A percentile compares a stretch with the other conserved stretches of the same genome.
These are phyloP conservation scores for Archegozetes longisetosus DNA, from an alignment of 1,140 invertebrate species.

Conservation along the genomic window DNA sequence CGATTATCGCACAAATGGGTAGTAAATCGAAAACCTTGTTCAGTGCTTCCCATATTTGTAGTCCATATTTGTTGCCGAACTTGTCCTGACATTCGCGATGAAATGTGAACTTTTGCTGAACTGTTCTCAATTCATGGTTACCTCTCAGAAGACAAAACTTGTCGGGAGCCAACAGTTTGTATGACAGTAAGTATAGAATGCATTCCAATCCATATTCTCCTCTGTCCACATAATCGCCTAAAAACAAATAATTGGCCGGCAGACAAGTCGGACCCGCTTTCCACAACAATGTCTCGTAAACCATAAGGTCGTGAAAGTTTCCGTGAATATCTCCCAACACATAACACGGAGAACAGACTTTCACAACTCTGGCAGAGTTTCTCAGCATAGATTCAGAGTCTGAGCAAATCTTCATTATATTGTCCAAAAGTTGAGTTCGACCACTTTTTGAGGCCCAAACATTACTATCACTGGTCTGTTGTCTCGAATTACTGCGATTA, in stretches of 20 bases:
- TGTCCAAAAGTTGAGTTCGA: not conserved
- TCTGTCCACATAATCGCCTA: slow-evolving; percentile 50
- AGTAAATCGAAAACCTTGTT: slow-evolving; percentile 53
- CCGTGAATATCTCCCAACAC: slow-evolving; percentile 42
- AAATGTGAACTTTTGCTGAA: slow-evolving; percentile 54
- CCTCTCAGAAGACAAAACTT: slow-evolving; percentile 44
- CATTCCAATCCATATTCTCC: slow-evolving; percentile 40
- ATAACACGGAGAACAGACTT: slow-evolving; percentile 36
- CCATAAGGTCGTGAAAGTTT: slow-evolving; percentile 40
- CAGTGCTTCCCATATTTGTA: slow-evolving; percentile 46
- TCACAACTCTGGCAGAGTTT: slow-evolving; percentile 16
- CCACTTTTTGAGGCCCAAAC: not conserved
- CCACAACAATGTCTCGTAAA: slow-evolving; percentile 44
- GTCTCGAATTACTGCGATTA: not conserved
- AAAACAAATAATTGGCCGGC: slow-evolving; percentile 38
- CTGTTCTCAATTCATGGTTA: slow-evolving; percentile 45
- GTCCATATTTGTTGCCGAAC: slow-evolving; percentile 46
- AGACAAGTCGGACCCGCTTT: slow-evolving; percentile 38
- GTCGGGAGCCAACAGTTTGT: slow-evolving; percentile 41
- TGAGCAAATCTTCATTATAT: slow-evolving; percentile 16
- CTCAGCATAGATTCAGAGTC: slow-evolving; percentile 5
- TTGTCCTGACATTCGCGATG: slow-evolving; percentile 42
- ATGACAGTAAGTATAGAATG: slow-evolving; percentile 40
- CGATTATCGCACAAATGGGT: slow-evolving; percentile 49
- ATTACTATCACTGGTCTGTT: not conserved